A percentile compares a stretch with the other conserved stretches of the same genome.
Evolutionary conservation across 1,140 invertebrate species (phyloP).

Genomic region (Brachionus rubens): DNA sequence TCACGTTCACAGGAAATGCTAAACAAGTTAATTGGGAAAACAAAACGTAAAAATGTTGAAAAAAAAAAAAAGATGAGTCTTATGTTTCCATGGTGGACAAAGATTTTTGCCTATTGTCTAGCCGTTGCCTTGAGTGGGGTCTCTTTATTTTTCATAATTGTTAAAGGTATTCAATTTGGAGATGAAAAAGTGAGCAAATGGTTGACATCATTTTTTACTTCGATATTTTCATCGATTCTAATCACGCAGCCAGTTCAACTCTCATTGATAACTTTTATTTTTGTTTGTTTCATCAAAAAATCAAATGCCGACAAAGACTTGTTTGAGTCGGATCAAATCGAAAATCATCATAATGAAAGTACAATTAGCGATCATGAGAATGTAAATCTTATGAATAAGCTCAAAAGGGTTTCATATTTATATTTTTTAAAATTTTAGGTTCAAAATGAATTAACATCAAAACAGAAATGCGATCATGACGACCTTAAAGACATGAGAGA

Average conservation of each 20-base stretch:
- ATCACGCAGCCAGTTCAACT: background rate
- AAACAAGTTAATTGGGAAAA: background rate
- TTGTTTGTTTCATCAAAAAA: background rate
- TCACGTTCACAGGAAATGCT: background rate
- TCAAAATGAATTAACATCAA: too few species aligned
- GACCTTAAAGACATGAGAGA: background rate
- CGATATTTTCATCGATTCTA: background rate
- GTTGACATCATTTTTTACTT: constrained; percentile 1
- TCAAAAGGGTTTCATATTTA: too few species aligned
- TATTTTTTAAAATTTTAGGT: too few species aligned
- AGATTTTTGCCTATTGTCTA: background rate
- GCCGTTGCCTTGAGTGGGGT: background rate
- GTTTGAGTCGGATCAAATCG: too few species aligned
- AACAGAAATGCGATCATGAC: too few species aligned
- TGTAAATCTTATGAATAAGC: too few species aligned
- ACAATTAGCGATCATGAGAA: too few species aligned
- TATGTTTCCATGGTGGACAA: background rate
- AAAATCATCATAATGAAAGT: too few species aligned
- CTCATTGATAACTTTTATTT: background rate
- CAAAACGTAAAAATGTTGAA: constrained; percentile 42
- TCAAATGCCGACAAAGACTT: too few species aligned
- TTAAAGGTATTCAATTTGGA: constrained; percentile 1
- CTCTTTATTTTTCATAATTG: constrained; percentile 1
- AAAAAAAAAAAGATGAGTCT: background rate
- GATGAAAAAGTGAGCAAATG: constrained; percentile 2